Evolutionary conservation across 1,140 invertebrate genomes (phyloP).

Genomic region (Saxidomus purpurata): DNA sequence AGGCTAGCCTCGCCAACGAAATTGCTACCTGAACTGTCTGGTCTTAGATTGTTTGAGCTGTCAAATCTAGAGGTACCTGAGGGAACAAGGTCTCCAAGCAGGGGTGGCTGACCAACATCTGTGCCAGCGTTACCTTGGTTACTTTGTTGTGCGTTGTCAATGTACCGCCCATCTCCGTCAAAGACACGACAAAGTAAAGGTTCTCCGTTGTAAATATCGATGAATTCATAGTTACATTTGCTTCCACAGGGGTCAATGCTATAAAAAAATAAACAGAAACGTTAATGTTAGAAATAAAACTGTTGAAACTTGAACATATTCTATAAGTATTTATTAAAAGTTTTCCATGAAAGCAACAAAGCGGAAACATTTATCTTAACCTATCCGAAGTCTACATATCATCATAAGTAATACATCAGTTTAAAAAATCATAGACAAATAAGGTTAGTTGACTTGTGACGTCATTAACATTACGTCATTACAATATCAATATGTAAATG

Average conservation of each 20-base stretch:
- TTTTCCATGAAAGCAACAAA: neutral
- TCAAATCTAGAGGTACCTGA: neutral
- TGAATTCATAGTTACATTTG: conserved; percentile 52
- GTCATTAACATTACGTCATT: too few relatives aligned
- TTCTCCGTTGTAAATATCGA: conserved; percentile 62
- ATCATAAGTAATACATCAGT: too few relatives aligned
- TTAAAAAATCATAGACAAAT: too few relatives aligned
- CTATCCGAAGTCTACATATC: too few relatives aligned
- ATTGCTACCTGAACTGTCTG: neutral
- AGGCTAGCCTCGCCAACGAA: neutral
- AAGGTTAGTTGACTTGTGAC: too few relatives aligned
- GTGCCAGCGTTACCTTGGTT: neutral
- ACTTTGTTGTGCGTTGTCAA: neutral
- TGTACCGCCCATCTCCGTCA: conserved; percentile 39
- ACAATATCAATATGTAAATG: too few relatives aligned
- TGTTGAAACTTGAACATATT: neutral
- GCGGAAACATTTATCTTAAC: too few relatives aligned
- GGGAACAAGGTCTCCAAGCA: neutral
- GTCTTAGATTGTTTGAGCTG: neutral
- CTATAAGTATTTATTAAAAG: neutral
- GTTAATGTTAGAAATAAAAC: neutral
- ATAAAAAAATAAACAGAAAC: neutral
- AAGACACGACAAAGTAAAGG: conserved; percentile 40
- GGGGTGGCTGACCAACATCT: neutral
- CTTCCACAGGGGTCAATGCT: conserved; percentile 59